Evolutionary conservation across 1,140 invertebrate species (phyloP).

Genomic region (Tenebrio molitor): DNA sequence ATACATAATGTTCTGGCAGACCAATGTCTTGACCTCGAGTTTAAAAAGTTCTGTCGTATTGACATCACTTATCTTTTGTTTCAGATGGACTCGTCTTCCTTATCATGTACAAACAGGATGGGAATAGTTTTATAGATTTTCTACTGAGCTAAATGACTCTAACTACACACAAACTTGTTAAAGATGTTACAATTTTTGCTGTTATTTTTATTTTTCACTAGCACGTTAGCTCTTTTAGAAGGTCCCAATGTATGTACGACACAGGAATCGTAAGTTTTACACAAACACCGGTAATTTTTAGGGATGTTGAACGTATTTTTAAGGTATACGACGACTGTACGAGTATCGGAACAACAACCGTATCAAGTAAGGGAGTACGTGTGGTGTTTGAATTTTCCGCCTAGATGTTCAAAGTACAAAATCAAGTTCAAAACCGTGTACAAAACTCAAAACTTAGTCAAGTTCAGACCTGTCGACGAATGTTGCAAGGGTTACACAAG

Average conservation of each 20-base stretch:
- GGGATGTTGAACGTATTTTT: neutral
- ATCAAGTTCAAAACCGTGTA: constrained; percentile 81
- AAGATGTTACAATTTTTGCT: constrained; percentile 15
- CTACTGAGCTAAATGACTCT: constrained; percentile 32
- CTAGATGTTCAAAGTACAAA: constrained; percentile 88
- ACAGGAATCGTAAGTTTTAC: constrained; percentile 73
- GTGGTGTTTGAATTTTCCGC: constrained; percentile 88
- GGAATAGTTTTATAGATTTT: constrained; percentile 20
- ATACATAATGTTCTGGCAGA: neutral
- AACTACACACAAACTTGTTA: neutral
- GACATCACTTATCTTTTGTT: constrained; percentile 24
- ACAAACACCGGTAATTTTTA: too few species aligned
- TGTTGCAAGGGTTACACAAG: constrained; percentile 87
- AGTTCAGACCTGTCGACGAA: constrained; percentile 82
- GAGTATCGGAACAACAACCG: constrained; percentile 82
- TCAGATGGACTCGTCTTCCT: constrained; percentile 35
- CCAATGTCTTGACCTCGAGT: constrained; percentile 7
- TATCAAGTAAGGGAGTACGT: constrained; percentile 84
- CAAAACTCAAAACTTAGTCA: constrained; percentile 79
- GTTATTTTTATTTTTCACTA: constrained; percentile 9
- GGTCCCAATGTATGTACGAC: constrained; percentile 72
- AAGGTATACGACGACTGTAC: constrained; percentile 81
- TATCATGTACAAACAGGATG: constrained; percentile 39
- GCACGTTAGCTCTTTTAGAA: constrained; percentile 59
- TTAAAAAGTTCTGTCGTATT: neutral